Evolutionary conservation across 2,888 invertebrate genomes (phyloP), one percentile per base, ranked within the genome.

Genomic region (Bunonema sp.): DNA sequence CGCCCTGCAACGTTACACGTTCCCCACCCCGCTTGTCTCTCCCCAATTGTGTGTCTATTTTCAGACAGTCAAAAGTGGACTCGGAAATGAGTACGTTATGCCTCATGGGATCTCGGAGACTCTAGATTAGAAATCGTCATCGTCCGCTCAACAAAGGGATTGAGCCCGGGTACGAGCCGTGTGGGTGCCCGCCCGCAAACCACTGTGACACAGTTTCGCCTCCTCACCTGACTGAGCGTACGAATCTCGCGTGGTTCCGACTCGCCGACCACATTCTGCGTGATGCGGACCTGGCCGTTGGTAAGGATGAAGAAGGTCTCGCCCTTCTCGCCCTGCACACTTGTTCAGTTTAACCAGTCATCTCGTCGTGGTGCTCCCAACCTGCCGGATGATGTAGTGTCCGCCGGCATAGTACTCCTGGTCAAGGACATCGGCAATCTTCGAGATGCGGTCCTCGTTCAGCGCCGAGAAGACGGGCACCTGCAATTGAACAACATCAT

Each of bases 301-400:
- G 82, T 80, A 60, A 87, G 84, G 44, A 87, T 84, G 67, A 82
- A 87, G 72, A 87, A 87, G 56, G 83, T 84, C 68, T 86, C 83
- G 2, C 86, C 86, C 57, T 56, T 32, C 16, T 32, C 32, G 32
- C 32, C 32, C 32, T 32, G 16, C 12, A 32, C 12, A 8, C 12
- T 28, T 32, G 16, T 31, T 31, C 31, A 12, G 5, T n/a, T 31
- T 31, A n/a, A 31, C 31, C n/a, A 15, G n/a, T n/a, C n/a, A 31
- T 15, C 10, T 18, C 34, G 15, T 8, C 18, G 20, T 8, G 8
- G 34, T 5, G 18, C 8, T n/a, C 34, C 34, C 18, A 12, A 19
- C 86, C 71, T 87, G 84, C 0, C 80, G 76, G 10, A 87, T 80
- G 43, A 87, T 84, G 46, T 78, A 78, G 0, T 80, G 79, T 2